These are phyloP conservation scores for Poecilia picta DNA, from an alignment of 2,797 vertebrate species.

Conservation along the genomic window DNA sequence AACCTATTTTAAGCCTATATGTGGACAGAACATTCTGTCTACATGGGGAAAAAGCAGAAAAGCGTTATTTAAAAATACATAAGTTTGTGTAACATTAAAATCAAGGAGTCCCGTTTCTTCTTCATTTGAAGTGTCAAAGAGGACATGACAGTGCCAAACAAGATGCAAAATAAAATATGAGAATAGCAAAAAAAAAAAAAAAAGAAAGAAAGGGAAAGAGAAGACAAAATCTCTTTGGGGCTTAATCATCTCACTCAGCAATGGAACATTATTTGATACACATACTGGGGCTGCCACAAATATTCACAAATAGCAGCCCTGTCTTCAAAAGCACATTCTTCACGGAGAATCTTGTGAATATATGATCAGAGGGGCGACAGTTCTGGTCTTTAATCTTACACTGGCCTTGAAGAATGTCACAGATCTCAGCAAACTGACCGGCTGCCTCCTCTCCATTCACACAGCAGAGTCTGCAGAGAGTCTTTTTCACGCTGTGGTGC, in stretches of 20 bases:
- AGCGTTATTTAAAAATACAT: not conserved
- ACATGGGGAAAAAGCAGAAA: not conserved
- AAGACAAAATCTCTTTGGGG: constrained; percentile 49
- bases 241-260: constrained; percentile 68
- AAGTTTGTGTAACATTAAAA: not conserved
- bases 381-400: constrained; percentile 76
- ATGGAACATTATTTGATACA: constrained; percentile 67
- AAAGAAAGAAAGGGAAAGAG: constrained; percentile 31
- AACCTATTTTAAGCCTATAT: not conserved
- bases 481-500: constrained; percentile 45
- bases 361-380: constrained; percentile 77
- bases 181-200: constrained; percentile 1
- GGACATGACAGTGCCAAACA: constrained; percentile 48
- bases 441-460: constrained; percentile 4
- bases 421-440: constrained; percentile 57
- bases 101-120: not conserved
- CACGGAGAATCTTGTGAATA: constrained; percentile 78
- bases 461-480: constrained; percentile 61
- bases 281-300: constrained; percentile 73
- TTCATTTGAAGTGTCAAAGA: constrained; percentile 16
- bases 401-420: constrained; percentile 80
- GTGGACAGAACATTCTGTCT: not conserved
- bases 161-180: constrained; percentile 58
- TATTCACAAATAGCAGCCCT: constrained; percentile 68
- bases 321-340: constrained; percentile 74